Conservation (phyloP, 2,113 vertebrate species). For the Gavialis gangeticus region DNA sequence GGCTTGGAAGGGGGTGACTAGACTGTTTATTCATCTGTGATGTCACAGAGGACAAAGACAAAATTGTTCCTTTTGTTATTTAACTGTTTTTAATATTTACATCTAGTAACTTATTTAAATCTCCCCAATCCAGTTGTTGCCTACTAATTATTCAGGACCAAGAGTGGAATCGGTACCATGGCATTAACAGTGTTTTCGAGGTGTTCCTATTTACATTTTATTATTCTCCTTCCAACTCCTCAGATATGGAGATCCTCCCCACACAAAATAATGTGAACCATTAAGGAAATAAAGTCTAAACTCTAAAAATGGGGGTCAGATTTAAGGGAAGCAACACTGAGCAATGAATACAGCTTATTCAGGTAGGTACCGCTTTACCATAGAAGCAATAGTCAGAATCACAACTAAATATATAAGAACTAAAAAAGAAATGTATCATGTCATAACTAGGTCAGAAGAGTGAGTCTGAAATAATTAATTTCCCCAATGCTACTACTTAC, state of each 20-base stretch:
- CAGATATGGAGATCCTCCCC: background rate
- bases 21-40: background rate
- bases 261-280: background rate
- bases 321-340: background rate
- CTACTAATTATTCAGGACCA: background rate
- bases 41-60: background rate
- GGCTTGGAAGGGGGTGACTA: background rate
- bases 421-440: background rate
- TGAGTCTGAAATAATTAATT: background rate
- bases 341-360: background rate
- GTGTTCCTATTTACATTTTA: background rate
- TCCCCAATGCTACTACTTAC: background rate
- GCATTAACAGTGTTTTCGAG: background rate
- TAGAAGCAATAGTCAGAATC: background rate
- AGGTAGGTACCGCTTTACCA: background rate
- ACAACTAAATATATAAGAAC: background rate
- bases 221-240: background rate
- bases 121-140: background rate
- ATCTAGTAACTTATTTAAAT: background rate
- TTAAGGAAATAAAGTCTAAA: background rate
- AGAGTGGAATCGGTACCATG: no score
- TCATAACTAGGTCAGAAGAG: constrained; percentile 9
- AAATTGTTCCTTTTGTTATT: background rate
- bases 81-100: background rate
- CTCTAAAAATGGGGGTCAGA: background rate